Conservation (phyloP, 2,113 vertebrate species). For the Myxocyprinus asiaticus region DNA sequence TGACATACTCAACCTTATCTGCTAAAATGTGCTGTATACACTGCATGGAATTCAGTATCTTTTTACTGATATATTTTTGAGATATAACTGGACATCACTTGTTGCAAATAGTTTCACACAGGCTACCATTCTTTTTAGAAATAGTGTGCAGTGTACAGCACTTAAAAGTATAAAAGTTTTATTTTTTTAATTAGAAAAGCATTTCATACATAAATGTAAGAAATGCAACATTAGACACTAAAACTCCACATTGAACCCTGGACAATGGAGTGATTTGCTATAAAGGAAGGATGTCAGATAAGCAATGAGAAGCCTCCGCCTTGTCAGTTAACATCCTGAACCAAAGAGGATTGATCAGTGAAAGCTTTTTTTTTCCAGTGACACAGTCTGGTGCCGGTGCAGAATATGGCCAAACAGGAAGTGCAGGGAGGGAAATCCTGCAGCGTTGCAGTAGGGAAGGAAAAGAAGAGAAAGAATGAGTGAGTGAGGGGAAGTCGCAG, state of each 20-base stretch:
- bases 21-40: no score
- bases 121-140: no score
- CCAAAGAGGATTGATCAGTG: conserved; percentile 42
- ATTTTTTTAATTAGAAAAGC: no score
- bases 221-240: background rate
- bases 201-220: background rate
- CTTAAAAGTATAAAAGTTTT: no score
- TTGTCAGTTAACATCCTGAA: conserved; percentile 20
- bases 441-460: conserved; percentile 20
- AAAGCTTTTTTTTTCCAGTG: conserved; percentile 62
- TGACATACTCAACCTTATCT: no score
- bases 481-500: background rate
- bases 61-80: no score
- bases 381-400: conserved; percentile 61
- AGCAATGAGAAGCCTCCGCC: background rate
- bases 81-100: no score
- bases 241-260: background rate
- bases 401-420: conserved; percentile 74
- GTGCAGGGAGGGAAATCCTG: conserved; percentile 49
- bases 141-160: no score
- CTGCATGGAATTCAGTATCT: no score
- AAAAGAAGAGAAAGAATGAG: conserved; percentile 17
- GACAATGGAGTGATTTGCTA: background rate
- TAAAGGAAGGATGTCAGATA: conserved; percentile 4
- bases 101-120: no score